phyloP scores from a whole-genome alignment of 2,888 invertebrate species.

The Noctua fimbriata region DNA sequence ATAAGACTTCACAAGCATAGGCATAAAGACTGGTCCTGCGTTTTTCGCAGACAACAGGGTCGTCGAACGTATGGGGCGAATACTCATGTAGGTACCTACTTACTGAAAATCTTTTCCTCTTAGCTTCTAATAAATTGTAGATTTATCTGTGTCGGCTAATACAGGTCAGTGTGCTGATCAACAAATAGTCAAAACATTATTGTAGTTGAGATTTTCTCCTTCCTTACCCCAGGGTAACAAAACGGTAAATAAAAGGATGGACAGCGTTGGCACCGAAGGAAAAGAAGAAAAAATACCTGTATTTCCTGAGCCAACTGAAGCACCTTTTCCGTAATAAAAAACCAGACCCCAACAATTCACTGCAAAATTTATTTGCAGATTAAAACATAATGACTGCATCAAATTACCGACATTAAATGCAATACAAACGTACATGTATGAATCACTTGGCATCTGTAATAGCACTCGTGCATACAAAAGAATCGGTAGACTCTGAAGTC shows the following conservation, averaged over 20 bases:
- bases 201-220: background rate
- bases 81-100: too few relatives aligned
- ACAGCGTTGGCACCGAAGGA: background rate
- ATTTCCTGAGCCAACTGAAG: background rate
- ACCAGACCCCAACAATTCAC: background rate
- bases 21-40: background rate
- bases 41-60: background rate
- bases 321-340: background rate
- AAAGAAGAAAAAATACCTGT: background rate
- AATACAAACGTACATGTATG: slow-evolving; percentile 1
- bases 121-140: background rate
- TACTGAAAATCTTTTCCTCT: background rate
- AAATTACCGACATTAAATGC: slow-evolving; percentile 4
- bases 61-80: background rate
- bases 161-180: background rate
- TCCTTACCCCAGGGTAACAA: background rate
- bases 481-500: background rate
- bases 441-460: slow-evolving; percentile 17
- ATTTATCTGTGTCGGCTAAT: too few relatives aligned
- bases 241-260: background rate
- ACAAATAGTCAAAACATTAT: background rate
- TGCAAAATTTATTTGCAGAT: background rate
- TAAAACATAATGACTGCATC: background rate
- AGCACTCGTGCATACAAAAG: slow-evolving; percentile 22
- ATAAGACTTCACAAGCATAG: background rate